Evolutionary conservation across 1,140 invertebrate species (phyloP), one percentile per base, ranked within the genome.

Genomic region (Nephila pilipes): DNA sequence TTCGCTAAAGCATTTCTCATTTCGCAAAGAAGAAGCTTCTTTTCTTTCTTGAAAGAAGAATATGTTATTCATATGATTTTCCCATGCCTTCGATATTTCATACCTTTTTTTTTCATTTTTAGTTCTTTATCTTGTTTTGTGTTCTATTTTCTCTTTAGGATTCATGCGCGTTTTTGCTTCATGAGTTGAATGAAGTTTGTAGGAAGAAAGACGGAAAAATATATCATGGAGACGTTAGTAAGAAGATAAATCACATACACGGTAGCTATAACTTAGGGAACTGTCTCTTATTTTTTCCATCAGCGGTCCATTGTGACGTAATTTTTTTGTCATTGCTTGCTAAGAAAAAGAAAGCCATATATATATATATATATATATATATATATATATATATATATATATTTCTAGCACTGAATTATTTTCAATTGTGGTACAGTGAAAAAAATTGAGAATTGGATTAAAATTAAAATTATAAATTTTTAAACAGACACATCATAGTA

Each of bases 261-360:
- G 69, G 69, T 75, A 75, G 69, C 69, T 75, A 75, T 75, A 75
- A 75, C 29, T 75, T 75, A 75, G 69, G 29, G 22, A 75, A 75
- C 25, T 75, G 69, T 32, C 69, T 75, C 2, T 75, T 32, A 5
- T 75, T 75, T 14, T 25, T 75, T 20, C 69, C 1, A 29, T 14
- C 29, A 75, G n/a, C 29, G 69, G n/a, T 75, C 69, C 69, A 25
- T 25, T 6, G 29, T 75, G 69, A 25, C 25, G 5, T 29, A 36
- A 25, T 75, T 75, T 75, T 75, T 12, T 16, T 4, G 29, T 22
- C 14, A 36, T 32, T 32, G 29, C 25, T n/a, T 22, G 20, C 0
- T 18, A 6, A n/a, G 12, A 16, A 60, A 32, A 16, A 12, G 29
- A 32, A 75, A 25, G 69, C 32, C n/a, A n/a, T n/a, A n/a, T n/a